Percentiles rank a stretch among this genome's conserved stretches.
These are phyloP conservation scores for Ploceus nigricollis DNA, from an alignment of 2,113 vertebrate species.

Conservation along the genomic window DNA sequence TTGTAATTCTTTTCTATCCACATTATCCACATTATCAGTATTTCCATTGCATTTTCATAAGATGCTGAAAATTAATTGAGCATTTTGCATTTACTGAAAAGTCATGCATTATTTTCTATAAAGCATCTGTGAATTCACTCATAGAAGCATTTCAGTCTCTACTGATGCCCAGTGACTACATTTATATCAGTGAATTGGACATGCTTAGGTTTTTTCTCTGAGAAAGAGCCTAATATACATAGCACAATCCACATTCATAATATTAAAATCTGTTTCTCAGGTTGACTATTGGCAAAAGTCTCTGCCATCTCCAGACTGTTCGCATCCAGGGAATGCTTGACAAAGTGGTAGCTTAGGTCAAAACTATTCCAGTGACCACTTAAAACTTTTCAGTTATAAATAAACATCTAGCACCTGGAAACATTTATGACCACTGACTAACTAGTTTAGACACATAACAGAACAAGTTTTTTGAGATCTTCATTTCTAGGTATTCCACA, in stretches of 20 bases:
- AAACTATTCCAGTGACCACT: not conserved
- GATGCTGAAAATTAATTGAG: not conserved
- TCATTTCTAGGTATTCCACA: not conserved
- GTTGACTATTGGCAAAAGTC: not conserved
- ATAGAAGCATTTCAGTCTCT: not conserved
- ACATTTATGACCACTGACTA: not conserved
- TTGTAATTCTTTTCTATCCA: not conserved
- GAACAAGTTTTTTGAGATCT: not conserved
- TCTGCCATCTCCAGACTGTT: accelerated
- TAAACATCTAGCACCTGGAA: not conserved
- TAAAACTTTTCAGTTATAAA: not conserved
- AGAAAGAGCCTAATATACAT: not conserved
- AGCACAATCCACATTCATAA: not conserved
- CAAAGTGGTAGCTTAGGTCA: not conserved
- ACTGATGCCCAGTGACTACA: not conserved
- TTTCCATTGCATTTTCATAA: not conserved
- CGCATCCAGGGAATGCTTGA: not conserved
- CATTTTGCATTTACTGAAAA: not conserved
- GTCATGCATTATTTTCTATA: not conserved
- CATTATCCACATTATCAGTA: not conserved
- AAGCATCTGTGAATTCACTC: not conserved
- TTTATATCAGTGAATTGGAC: not conserved
- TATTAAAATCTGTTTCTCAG: not conserved
- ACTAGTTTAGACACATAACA: not conserved
- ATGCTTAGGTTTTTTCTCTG: not conserved